Percentiles rank a stretch among this genome's conserved stretches.
Evolutionary conservation across 2,113 vertebrate genomes (phyloP).

Genomic region (Narcine bancroftii): DNA sequence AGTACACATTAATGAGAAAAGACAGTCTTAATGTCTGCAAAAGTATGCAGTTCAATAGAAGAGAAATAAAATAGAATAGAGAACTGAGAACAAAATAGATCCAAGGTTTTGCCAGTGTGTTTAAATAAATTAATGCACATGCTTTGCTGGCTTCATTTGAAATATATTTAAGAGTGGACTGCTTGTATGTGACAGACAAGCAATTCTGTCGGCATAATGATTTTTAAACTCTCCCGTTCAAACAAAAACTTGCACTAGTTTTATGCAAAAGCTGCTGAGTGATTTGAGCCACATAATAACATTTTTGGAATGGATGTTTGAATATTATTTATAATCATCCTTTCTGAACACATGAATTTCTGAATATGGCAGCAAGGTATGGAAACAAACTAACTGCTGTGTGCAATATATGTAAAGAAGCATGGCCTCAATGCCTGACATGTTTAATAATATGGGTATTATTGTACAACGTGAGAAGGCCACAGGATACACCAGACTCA

Average conservation of each 20-base stretch:
- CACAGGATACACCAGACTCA: no score
- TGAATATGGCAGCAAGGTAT: no score
- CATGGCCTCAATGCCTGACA: no score
- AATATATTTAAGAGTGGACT: background rate
- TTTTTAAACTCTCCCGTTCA: background rate
- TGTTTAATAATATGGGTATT: no score
- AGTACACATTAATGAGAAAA: background rate
- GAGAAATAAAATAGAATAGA: background rate
- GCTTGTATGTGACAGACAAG: background rate
- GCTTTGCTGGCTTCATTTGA: background rate
- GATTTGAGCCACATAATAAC: background rate
- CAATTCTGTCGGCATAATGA: background rate
- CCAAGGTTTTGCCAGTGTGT: background rate
- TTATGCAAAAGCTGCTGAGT: background rate
- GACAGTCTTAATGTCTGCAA: background rate
- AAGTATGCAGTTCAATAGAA: background rate
- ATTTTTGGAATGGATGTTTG: background rate
- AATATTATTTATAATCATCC: background rate
- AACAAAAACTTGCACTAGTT: background rate
- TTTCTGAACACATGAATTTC: background rate
- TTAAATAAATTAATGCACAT: background rate
- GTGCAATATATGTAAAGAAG: background rate
- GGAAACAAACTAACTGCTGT: background rate
- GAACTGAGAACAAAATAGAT: background rate
- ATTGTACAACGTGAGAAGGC: no score